Base-by-base conservation (phyloP, 2,888 invertebrate genomes). In the Melanotus villosus region DNA sequence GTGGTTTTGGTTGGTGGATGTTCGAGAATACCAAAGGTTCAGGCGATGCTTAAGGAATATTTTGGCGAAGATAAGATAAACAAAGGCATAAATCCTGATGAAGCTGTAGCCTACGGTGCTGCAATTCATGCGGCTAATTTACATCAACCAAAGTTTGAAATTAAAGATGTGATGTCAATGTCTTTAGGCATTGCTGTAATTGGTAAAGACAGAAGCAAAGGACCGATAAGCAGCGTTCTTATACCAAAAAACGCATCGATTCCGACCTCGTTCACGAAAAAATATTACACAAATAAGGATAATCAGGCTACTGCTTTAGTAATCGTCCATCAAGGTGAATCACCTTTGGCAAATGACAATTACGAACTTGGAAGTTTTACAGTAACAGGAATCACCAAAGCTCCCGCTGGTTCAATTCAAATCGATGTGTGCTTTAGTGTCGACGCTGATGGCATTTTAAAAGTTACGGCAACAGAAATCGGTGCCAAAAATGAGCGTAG, bases 1-100 rank as follows among this genome's bases (percentile, higher is more conserved):
- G 71, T 80, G 16, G 69, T 80, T 9, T 32, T 80, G 12, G 75
- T 78, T 0, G 80, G 80, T 19, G 80, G 80, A 19, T 76, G 78
- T 1, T 78, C 79, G 0, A 67, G 76, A 30, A 80, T 80, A 12
- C 79, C 79, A 6, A 77, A 77, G 71, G 64, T 80, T 6, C 71
- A 74, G 23, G 41, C 73, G 56, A 18, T 76, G 32, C 16, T 80
- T 6, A 50, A 52, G 9, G 43, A 71, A 1, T 76, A 70, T 60
- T 79, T 80, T 65, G 62, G 59, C n/a, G 54, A 41, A 3, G 75
- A 75, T 43, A 63, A 72, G 18, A 43, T 77, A 3, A 74, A 70
- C 50, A 71, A 68, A 10, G 69, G 74, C 10, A 16, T 78, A 10
- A 75, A 80, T 68, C 78, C 79, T 1, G 78, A 79, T 47, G 78